Evolutionary conservation across 1,140 invertebrate genomes (phyloP), one percentile per base, ranked within the genome.

Genomic region (Nylanderia fulva): DNA sequence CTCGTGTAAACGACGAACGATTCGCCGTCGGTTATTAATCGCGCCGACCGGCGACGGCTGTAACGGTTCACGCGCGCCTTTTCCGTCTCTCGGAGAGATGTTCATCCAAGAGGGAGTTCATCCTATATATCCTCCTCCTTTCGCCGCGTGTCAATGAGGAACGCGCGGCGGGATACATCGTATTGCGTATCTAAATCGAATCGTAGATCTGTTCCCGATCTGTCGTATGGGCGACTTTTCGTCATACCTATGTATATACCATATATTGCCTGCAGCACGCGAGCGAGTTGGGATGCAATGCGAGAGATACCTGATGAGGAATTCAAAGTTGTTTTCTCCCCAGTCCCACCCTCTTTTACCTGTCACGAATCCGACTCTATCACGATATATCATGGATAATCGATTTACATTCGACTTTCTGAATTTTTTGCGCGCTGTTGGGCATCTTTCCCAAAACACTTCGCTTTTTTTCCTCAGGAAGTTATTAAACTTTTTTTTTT

Each of bases 301-400:
- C 63, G 18, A 29, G 18, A 29, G 77, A 77, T 72, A 86, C 71
- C 71, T n/a, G n/a, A 79, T 45, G 66, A 84, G 77, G 84, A 90
- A 79, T 90, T 85, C 75, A 56, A 90, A 90, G 80, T 86, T 69
- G 74, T 68, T n/a, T n/a, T 71, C 24, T 15, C 15, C 69, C 75
- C 71, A 61, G 29, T 88, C 86, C 76, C 84, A 87, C 72, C n/a
- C n/a, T n/a, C n/a, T n/a, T n/a, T n/a, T n/a, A n/a, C n/a, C 89
- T 90, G 89, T 85, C 85, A 90, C 71, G 48, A 82, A 75, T n/a
- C 63, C 7, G 24, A 13, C 24, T 69, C 76, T 72, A 71, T 74
- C 76, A 83, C 89, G 84, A 90, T 88, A 86, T 66, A 86, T 66
- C 85, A 86, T 56, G 71, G 84, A 90, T 90, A 90, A 90, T 88